phyloP scores from a whole-genome alignment of 1,140 invertebrate genomes.

The Pogonus chalceus region DNA sequence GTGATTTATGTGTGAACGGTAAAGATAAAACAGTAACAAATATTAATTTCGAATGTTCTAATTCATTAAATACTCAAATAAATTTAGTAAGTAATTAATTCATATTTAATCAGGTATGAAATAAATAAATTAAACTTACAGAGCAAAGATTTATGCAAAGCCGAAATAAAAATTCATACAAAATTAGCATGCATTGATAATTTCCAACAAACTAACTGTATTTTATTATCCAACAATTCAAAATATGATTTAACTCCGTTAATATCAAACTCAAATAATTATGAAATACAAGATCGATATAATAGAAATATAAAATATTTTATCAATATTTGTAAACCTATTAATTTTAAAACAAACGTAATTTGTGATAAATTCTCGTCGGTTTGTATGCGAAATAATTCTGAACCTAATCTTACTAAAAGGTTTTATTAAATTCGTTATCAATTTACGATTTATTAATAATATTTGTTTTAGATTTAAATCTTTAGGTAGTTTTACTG shows the following conservation, averaged over 20 bases:
- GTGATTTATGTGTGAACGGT: not conserved
- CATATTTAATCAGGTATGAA: too few species aligned
- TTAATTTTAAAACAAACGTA: not conserved
- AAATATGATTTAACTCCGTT: not conserved
- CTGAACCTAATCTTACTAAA: not conserved
- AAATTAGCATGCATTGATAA: not conserved
- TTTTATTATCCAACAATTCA: not conserved
- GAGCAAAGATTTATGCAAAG: not conserved
- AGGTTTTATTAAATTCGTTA: not conserved
- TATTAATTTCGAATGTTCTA: not conserved
- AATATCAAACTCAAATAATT: not conserved
- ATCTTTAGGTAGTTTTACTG: not conserved
- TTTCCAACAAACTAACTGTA: not conserved
- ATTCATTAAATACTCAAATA: not conserved
- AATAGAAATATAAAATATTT: not conserved
- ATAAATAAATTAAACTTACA: too few species aligned
- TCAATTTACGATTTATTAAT: not conserved
- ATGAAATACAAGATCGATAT: not conserved
- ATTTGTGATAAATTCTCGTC: not conserved
- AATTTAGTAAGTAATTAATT: not conserved
- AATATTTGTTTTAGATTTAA: not conserved
- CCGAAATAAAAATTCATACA: not conserved
- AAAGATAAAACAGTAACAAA: not conserved
- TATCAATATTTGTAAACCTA: slow-evolving; percentile 1
- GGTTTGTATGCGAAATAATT: not conserved